Evolutionary conservation across 2,797 vertebrate species (phyloP).

Genomic region (Peromyscus nudipes): DNA sequence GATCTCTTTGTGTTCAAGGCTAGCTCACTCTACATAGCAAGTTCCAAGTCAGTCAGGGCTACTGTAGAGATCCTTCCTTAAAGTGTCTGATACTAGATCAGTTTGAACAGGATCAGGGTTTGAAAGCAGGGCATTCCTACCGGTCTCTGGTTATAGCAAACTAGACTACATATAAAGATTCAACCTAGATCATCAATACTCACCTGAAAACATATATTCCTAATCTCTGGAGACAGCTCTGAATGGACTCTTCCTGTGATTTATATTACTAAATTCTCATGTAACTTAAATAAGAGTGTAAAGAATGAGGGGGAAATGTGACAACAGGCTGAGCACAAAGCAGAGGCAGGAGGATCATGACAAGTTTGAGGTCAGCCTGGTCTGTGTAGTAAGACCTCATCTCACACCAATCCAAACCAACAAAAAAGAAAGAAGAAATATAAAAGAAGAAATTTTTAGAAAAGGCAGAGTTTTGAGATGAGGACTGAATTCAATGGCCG

Average conservation of each 20-base stretch:
- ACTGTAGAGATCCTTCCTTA: not conserved
- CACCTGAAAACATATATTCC: constrained; percentile 38
- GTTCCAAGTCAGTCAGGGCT: not conserved
- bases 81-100: not conserved
- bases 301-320: not conserved
- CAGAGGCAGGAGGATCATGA: not conserved
- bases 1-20: not conserved
- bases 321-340: not conserved
- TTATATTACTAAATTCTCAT: not conserved
- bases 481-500: not conserved
- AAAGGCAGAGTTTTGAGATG: not conserved
- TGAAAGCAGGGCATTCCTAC: not conserved
- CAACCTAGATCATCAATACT: not conserved
- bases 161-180: not conserved
- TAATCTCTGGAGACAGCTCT: not conserved
- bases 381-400: not conserved
- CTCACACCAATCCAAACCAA: not conserved
- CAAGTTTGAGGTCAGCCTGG: not conserved
- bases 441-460: not conserved
- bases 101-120: not conserved
- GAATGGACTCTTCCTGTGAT: not conserved
- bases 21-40: not conserved
- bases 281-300: constrained; percentile 14
- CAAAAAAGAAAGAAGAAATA: not conserved
- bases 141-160: not conserved